Conservation (phyloP, 2,797 vertebrate species). For the Lacerta agilis region DNA sequence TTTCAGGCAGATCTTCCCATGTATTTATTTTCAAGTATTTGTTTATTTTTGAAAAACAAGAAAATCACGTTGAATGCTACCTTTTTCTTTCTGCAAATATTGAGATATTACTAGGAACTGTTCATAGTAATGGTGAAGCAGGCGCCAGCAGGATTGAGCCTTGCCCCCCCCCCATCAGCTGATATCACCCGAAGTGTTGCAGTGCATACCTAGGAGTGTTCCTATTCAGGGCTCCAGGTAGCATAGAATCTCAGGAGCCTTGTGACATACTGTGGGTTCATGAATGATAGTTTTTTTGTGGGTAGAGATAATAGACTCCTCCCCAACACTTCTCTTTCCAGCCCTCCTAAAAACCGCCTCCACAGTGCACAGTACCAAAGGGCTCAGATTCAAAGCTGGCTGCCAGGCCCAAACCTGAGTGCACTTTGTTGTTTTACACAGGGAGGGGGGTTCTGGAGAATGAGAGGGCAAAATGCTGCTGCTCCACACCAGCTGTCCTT, state of each 20-base stretch:
- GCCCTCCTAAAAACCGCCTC: not conserved
- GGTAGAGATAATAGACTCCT: not conserved
- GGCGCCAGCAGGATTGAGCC: too few relatives aligned
- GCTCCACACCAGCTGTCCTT: too few relatives aligned
- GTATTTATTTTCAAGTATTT: not conserved
- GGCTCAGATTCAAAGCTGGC: not conserved
- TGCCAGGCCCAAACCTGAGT: not conserved
- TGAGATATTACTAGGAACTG: not conserved
- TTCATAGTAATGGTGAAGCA: not conserved
- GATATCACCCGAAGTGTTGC: not conserved
- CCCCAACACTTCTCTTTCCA: not conserved
- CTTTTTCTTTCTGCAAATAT: conserved; percentile 6
- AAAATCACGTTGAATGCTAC: conserved; percentile 5
- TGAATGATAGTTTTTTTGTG: not conserved
- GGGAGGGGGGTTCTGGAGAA: not conserved
- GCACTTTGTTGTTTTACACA: not conserved
- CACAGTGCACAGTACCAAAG: not conserved
- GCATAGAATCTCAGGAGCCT: not conserved
- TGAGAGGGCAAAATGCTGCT: not conserved
- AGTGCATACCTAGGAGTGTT: not conserved
- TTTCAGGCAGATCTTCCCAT: not conserved
- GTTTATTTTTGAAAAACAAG: not conserved
- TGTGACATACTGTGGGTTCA: not conserved
- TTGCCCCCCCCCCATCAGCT: too few relatives aligned
- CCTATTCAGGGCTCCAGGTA: too few relatives aligned